Evolutionary conservation across 2,113 vertebrate genomes (phyloP).

Genomic region (Coturnix japonica): DNA sequence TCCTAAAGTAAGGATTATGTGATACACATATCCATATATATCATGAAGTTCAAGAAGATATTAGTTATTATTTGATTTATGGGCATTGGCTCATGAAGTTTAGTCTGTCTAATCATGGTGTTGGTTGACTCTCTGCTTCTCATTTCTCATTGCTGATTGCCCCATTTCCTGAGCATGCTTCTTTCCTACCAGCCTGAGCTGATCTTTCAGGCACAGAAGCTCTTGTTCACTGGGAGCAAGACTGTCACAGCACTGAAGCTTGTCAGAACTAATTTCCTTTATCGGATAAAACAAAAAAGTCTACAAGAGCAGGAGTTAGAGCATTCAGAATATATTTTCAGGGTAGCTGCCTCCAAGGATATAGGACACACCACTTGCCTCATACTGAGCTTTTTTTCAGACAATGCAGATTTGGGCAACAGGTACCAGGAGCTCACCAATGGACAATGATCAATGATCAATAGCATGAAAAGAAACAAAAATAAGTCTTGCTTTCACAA

Average conservation of each 20-base stretch:
- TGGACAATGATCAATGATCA: neutral
- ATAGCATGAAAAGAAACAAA: neutral
- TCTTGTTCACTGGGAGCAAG: neutral
- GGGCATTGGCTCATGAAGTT: neutral
- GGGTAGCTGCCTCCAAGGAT: neutral
- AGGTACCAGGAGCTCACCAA: neutral
- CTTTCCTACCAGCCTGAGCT: neutral
- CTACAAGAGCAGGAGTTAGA: neutral
- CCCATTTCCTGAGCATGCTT: neutral
- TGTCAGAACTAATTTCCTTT: neutral
- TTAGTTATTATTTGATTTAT: neutral
- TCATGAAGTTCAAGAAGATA: neutral
- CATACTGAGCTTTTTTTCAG: neutral
- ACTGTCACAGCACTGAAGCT: neutral
- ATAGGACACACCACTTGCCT: neutral
- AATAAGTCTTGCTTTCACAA: neutral
- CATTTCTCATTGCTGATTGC: fast-evolving
- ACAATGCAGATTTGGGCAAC: neutral
- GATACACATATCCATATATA: neutral
- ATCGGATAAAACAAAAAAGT: neutral
- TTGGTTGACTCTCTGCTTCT: neutral
- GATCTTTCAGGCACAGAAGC: neutral
- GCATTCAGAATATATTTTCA: neutral
- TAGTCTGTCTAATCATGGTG: neutral
- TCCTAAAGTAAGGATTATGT: neutral